Evolutionary conservation across 2,797 vertebrate genomes (phyloP).

Genomic region (Eleutherodactylus coqui): DNA sequence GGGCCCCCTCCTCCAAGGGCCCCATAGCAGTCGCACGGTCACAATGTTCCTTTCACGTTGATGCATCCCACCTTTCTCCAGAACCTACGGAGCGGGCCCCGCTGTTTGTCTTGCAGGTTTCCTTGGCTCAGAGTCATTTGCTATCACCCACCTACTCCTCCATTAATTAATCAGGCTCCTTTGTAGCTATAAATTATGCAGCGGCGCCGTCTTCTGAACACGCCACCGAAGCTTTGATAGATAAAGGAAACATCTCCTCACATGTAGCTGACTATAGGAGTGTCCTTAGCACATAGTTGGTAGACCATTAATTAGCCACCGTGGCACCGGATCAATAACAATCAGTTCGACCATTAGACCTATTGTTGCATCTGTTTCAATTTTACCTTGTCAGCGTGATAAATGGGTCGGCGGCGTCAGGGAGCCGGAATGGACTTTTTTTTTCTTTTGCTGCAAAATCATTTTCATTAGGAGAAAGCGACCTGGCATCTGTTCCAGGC

Average conservation of each 20-base stretch:
- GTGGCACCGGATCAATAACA: slow-evolving; percentile 65
- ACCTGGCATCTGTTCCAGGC: slow-evolving; percentile 24
- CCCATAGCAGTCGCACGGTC: too few relatives aligned
- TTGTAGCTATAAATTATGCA: not conserved
- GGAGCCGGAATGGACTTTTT: slow-evolving; percentile 42
- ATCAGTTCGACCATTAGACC: slow-evolving; percentile 66
- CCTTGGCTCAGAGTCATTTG: not conserved
- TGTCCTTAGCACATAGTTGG: slow-evolving; percentile 27
- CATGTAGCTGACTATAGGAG: not conserved
- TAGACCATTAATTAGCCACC: slow-evolving; percentile 62
- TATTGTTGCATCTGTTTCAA: slow-evolving; percentile 65
- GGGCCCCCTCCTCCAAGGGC: too few relatives aligned
- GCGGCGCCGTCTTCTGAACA: slow-evolving; percentile 51
- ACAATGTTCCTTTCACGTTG: not conserved
- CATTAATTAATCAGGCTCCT: not conserved
- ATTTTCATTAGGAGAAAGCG: slow-evolving; percentile 59
- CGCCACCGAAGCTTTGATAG: slow-evolving; percentile 30
- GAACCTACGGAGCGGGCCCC: not conserved
- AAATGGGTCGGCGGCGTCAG: slow-evolving; percentile 60
- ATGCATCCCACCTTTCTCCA: not conserved
- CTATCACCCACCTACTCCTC: slow-evolving; percentile 43
- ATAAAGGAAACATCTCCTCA: slow-evolving; percentile 15
- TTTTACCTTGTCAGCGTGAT: slow-evolving; percentile 58
- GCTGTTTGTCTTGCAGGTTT: slow-evolving; percentile 18
- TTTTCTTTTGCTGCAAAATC: slow-evolving; percentile 51